Evolutionary conservation across 1,140 invertebrate species (phyloP), one percentile per base, ranked within the genome.

Genomic region (Drosophila varians): DNA sequence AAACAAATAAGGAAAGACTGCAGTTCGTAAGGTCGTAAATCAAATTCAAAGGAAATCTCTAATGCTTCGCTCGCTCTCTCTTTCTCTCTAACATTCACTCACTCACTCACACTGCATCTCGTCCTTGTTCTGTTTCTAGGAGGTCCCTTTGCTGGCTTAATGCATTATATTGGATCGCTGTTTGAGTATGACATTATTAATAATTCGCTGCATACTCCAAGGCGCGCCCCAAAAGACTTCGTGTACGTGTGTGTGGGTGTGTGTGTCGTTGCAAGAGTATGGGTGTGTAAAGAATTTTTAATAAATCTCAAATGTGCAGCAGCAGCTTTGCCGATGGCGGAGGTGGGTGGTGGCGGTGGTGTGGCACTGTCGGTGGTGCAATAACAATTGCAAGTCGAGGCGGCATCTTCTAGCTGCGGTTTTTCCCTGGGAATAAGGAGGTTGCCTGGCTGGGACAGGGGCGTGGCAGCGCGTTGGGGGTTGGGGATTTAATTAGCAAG

Each of bases 301-400:
- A 89, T 89, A 89, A 89, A 86, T 89, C 86, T 89, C 86, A 89
- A 89, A 89, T 89, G 86, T 89, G 86, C 86, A 87, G 74, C 82
- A 66, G 52, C 18, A 55, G 57, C 56, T 55, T 62, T 40, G 36
- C 36, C 36, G 14, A 38, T 38, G 36, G 21, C 21, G 31, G 45
- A 28, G 43, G 51, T 25, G 36, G 36, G n/a, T 51, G 40, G 60
- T 14, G 40, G 28, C n/a, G 28, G 23, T 49, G 12, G 34, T 51
- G 43, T 45, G 64, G 36, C 36, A 16, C 7, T 38, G 36, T 0
- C 36, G 36, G 64, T 68, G 64, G 61, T 53, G 48, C 68, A 77
- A 76, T 70, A 64, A 57, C 76, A 75, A 82, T 73, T 82, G 78
- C 77, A 80, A 80, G 73, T 82, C 62, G 56, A 53, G 68, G 61